Conservation (phyloP, 2,888 invertebrate genomes). For the Hanleya hanleyi region DNA sequence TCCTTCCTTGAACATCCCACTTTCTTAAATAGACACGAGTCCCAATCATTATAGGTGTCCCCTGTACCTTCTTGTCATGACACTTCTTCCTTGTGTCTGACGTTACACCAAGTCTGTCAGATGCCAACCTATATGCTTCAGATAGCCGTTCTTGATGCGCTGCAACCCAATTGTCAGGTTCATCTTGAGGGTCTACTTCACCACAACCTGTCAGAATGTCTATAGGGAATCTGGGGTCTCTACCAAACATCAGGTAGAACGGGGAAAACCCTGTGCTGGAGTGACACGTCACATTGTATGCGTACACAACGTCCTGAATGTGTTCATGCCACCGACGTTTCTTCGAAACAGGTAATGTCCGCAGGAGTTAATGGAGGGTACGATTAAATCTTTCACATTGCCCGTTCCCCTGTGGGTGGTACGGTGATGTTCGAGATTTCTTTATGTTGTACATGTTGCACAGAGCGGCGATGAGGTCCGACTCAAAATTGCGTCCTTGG, state of each 20-base stretch:
- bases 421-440: slow-evolving; percentile 25
- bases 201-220: slow-evolving; percentile 13
- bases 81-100: not conserved
- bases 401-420: slow-evolving; percentile 21
- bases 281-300: slow-evolving; percentile 18
- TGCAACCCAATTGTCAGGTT: slow-evolving; percentile 10
- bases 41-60: not conserved
- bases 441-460: slow-evolving; percentile 26
- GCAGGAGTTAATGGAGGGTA: slow-evolving; percentile 22
- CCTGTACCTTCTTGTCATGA: not conserved
- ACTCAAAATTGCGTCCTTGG: slow-evolving; percentile 24
- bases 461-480: slow-evolving; percentile 20
- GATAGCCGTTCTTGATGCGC: slow-evolving; percentile 12
- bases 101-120: not conserved
- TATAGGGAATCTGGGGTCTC: slow-evolving; percentile 24
- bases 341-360: slow-evolving; percentile 1
- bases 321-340: slow-evolving; percentile 25
- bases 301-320: slow-evolving; percentile 8
- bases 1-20: not conserved
- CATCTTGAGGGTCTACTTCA: not conserved
- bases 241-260: slow-evolving; percentile 19
- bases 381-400: slow-evolving; percentile 26
- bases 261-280: slow-evolving; percentile 14
- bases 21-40: slow-evolving; percentile 1
- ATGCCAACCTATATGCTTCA: not conserved